Conservation (phyloP, 2,888 invertebrate species). For the Ophonus ardosiacus region DNA sequence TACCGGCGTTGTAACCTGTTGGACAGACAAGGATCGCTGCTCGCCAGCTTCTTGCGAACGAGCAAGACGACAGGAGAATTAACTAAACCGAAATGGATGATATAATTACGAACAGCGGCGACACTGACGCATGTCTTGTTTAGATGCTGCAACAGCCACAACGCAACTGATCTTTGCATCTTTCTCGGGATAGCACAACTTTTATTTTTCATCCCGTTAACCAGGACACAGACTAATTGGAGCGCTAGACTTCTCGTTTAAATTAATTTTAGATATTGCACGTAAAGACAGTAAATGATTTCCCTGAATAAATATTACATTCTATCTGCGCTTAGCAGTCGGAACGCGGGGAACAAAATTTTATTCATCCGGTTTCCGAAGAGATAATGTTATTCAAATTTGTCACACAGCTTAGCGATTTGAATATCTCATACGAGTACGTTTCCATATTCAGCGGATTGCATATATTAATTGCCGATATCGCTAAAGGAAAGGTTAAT, state of each 20-base stretch:
- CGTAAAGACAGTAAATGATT: neutral
- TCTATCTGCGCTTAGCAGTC: neutral
- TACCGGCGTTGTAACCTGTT: constrained; percentile 52
- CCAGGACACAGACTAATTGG: constrained; percentile 48
- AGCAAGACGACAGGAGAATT: constrained; percentile 59
- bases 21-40: constrained; percentile 13
- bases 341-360: neutral
- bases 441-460: neutral
- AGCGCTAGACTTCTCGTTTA: neutral
- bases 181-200: constrained; percentile 4
- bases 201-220: constrained; percentile 45
- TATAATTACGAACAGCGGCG: constrained; percentile 53
- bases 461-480: constrained; percentile 27
- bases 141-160: constrained; percentile 20
- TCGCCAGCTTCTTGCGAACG: constrained; percentile 26
- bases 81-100: constrained; percentile 60
- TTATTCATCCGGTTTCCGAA: constrained; percentile 7
- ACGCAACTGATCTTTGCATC: constrained; percentile 41
- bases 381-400: neutral
- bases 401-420: constrained; percentile 9
- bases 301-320: constrained; percentile 2
- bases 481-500: neutral
- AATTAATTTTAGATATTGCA: constrained; percentile 52
- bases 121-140: constrained; percentile 56
- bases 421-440: neutral